Evolutionary conservation across 2,113 vertebrate genomes (phyloP), one percentile per base, ranked within the genome.

Genomic region (Orycteropus afer): DNA sequence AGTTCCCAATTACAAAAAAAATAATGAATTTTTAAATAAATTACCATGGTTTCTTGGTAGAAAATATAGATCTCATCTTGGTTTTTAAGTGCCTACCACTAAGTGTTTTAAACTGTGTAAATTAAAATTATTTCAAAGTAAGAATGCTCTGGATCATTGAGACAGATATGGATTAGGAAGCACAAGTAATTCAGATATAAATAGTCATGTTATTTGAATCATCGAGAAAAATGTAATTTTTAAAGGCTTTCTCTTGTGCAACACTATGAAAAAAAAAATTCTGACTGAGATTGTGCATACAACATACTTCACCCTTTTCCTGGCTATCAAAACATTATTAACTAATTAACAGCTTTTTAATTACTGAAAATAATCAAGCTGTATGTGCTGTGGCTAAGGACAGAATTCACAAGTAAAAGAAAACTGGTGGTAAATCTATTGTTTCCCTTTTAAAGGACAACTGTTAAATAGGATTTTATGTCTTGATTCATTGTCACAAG

Each of bases 341-440:
- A 45, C 77, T 86, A 81, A 95, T 97, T 91, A 88, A 34, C 86
- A 93, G 67, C 78, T 97, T 61, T 93, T 94, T 25, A 5, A 63
- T 95, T 87, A 53, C 87, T 93, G 88, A 86, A 90, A 94, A 95
- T 69, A 88, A 67, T 71, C 67, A 95, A 93, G 47, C 49, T 92
- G 74, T 82, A n/a, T 12, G 69, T 82, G 37, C n/a, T 73, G 25
- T 61, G 59, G 73, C 87, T 92, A 83, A 92, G 67, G 40, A 93
- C n/a, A 83, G 51, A 92, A 86, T 71, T 20, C 18, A 94, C 18
- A 92, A 78, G 69, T 27, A 57, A 81, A 94, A 92, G 69, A 87
- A 93, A 91, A 74, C 7, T 5, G 9, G 53, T 37, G 47, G 42
- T 55, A 76, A 89, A 94, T 40, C 37, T 67, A 90, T 65, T 85